Conservation (phyloP, 37 sponge, comb jelly and placozoan genomes). For the Theonella swinhoei region DNA sequence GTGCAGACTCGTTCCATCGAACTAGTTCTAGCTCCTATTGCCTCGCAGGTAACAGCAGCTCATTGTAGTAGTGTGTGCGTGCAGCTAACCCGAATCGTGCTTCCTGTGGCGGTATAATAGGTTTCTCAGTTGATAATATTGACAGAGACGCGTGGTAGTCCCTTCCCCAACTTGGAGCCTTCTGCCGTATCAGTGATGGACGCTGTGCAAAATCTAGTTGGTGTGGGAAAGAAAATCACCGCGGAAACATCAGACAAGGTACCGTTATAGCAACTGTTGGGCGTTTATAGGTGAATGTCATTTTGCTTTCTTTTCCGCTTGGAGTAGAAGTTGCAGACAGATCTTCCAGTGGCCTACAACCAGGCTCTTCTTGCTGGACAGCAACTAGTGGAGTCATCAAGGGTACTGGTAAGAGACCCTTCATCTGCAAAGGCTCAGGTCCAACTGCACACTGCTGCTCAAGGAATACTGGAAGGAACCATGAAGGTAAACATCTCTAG, state of each 20-base stretch:
- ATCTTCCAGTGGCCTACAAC: constrained; percentile 37
- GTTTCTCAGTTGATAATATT: constrained; percentile 51
- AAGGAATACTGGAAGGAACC: constrained; percentile 63
- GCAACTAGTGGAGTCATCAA: constrained; percentile 46
- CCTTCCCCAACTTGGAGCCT: constrained; percentile 25
- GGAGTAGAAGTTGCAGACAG: constrained; percentile 39
- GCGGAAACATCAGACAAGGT: constrained; percentile 42
- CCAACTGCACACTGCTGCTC: constrained; percentile 30
- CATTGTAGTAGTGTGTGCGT: not conserved
- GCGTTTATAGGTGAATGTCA: not conserved
- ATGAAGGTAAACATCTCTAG: constrained; percentile 38
- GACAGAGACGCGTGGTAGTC: constrained; percentile 9
- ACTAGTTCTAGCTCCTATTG: constrained; percentile 66
- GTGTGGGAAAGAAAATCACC: constrained; percentile 14
- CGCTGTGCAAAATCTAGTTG: constrained; percentile 43
- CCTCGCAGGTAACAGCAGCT: constrained; percentile 35
- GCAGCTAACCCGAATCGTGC: not conserved
- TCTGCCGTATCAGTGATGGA: constrained; percentile 39
- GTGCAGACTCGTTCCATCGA: constrained; percentile 68
- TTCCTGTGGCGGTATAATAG: constrained; percentile 8
- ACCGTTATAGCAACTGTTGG: too few relatives aligned
- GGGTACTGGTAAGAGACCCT: constrained; percentile 10
- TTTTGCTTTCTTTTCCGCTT: not conserved
- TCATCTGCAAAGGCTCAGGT: not conserved
- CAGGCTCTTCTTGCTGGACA: constrained; percentile 18